Conservation (phyloP, 2,113 vertebrate species). For the Oophaga pumilio region DNA sequence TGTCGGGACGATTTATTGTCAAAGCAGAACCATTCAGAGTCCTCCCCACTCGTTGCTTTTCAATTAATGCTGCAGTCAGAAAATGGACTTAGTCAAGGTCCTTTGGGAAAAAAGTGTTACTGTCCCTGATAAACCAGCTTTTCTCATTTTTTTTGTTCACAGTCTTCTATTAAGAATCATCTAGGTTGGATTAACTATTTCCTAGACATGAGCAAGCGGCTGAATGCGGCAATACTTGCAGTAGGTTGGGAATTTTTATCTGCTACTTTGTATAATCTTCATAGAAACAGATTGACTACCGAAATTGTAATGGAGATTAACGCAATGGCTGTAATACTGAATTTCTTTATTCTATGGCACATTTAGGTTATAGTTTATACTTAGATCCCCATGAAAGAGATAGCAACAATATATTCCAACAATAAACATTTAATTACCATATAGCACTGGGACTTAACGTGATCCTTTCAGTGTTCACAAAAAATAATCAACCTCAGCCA, state of each 20-base stretch:
- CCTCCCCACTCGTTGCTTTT: constrained; percentile 66
- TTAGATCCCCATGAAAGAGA: constrained; percentile 24
- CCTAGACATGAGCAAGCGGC: background rate
- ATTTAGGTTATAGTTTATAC: constrained; percentile 19
- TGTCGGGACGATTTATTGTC: constrained; percentile 65
- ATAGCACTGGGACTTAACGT: constrained; percentile 37
- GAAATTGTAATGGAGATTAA: background rate
- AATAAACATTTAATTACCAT: constrained; percentile 55
- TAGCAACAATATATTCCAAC: constrained; percentile 43
- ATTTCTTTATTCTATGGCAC: background rate
- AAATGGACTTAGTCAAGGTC: constrained; percentile 58
- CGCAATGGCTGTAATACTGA: background rate
- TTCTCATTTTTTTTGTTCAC: constrained; percentile 3
- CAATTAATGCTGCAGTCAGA: constrained; percentile 64
- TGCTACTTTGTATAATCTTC: background rate
- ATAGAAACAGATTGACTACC: background rate
- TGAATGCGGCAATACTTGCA: background rate
- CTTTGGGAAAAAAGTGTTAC: constrained; percentile 62
- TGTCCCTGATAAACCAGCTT: constrained; percentile 64
- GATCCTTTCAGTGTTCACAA: constrained; percentile 21
- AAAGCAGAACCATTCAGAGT: constrained; percentile 60
- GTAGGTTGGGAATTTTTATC: background rate
- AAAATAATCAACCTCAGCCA: constrained; percentile 48
- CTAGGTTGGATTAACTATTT: constrained; percentile 10
- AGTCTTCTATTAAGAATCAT: background rate